Evolutionary conservation across 92 coral and sea anemone genomes (phyloP).

Genomic region (Chrysogorgia sp.): DNA sequence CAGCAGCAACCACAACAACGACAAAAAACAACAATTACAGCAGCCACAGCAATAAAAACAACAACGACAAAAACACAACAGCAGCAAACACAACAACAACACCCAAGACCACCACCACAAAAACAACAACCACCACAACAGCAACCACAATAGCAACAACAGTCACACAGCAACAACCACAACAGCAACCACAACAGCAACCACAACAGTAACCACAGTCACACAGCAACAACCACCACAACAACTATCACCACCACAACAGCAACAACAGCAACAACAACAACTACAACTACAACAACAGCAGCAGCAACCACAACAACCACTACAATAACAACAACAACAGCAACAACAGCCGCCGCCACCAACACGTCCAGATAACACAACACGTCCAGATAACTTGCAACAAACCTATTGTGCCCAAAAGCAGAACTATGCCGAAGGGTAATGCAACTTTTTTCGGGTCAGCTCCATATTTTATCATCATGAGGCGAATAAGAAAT

Average conservation of each 20-base stretch:
- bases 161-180: constrained; percentile 40
- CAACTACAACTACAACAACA: constrained; percentile 48
- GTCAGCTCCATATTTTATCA: constrained; percentile 32
- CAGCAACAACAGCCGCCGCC: not conserved
- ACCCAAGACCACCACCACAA: too few relatives aligned
- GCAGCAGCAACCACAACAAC: not conserved
- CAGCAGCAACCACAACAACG: too few relatives aligned
- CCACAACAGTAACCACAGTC: constrained; percentile 43
- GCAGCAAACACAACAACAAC: too few relatives aligned
- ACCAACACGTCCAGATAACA: not conserved
- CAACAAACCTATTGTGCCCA: constrained; percentile 15
- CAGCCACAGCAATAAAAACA: too few relatives aligned
- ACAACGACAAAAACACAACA: too few relatives aligned
- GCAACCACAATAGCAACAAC: constrained; percentile 4
- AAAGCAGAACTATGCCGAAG: not conserved
- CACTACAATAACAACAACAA: not conserved
- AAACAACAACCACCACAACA: too few relatives aligned
- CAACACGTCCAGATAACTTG: not conserved
- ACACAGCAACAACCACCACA: not conserved
- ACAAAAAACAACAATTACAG: too few relatives aligned
- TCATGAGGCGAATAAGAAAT: constrained; percentile 40
- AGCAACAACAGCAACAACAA: constrained; percentile 13
- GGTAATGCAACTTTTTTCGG: not conserved
- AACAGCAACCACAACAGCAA: not conserved
- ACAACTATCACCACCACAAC: not conserved